Conservation (phyloP, 92 coral and sea anemone genomes). For the Metridium senile region DNA sequence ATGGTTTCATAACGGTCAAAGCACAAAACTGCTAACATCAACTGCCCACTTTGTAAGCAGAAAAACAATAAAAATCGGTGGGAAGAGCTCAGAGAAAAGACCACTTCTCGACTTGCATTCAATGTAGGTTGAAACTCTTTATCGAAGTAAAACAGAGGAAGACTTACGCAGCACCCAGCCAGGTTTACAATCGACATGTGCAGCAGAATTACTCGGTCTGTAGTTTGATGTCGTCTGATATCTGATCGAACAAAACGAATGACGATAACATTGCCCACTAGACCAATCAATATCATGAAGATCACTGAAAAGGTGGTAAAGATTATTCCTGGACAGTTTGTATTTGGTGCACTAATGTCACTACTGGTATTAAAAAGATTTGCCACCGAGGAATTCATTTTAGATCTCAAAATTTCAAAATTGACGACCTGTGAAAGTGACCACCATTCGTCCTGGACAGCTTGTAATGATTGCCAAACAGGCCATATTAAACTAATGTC, state of each 20-base stretch:
- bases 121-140: conserved; percentile 5
- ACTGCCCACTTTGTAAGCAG: conserved; percentile 27
- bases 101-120: not conserved
- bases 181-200: conserved; percentile 17
- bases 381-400: too few species aligned
- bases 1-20: conserved; percentile 37
- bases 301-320: not conserved
- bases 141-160: conserved; percentile 34
- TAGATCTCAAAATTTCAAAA: too few species aligned
- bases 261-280: conserved; percentile 22
- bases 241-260: conserved; percentile 20
- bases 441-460: too few species aligned
- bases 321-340: conserved; percentile 26
- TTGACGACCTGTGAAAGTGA: too few species aligned
- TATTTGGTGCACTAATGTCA: too few species aligned
- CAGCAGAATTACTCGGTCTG: conserved; percentile 28
- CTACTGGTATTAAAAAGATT: too few species aligned
- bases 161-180: conserved; percentile 31
- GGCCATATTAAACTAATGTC: too few species aligned
- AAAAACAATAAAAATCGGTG: not conserved
- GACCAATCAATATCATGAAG: conserved; percentile 12
- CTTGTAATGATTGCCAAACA: too few species aligned
- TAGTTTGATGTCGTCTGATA: conserved; percentile 5
- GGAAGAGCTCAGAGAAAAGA: conserved; percentile 7
- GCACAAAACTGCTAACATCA: conserved; percentile 33